Conservation (phyloP, 2,797 vertebrate genomes). For the Sebastes vulpes region DNA sequence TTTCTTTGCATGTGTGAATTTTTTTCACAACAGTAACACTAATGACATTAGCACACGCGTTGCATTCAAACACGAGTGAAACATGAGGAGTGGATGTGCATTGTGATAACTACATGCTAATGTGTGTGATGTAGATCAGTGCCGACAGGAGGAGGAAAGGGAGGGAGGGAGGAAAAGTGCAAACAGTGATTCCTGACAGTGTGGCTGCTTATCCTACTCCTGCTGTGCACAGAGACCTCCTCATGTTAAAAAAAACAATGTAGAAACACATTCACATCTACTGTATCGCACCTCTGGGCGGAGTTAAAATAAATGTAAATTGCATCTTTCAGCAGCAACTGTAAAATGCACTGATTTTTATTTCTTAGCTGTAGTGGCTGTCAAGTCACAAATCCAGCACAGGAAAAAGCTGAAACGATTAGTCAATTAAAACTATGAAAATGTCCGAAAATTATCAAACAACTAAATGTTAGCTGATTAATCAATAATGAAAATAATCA, state of each 20-base stretch:
- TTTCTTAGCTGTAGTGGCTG: not conserved
- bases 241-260: not conserved
- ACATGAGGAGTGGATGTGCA: slow-evolving; percentile 2
- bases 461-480: not conserved
- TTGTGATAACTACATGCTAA: slow-evolving; percentile 1
- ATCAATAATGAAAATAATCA: not conserved
- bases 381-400: not conserved
- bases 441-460: too few species aligned
- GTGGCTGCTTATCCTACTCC: not conserved
- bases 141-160: not conserved
- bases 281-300: rapidly evolving
- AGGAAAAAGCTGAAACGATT: not conserved
- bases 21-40: slow-evolving; percentile 6
- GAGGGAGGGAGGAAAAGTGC: not conserved
- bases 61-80: slow-evolving; percentile 1
- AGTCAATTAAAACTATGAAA: not conserved
- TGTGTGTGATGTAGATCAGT: slow-evolving; percentile 5
- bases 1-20: not conserved
- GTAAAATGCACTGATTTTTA: not conserved
- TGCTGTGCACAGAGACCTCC: not conserved
- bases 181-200: not conserved
- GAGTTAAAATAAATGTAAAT: not conserved
- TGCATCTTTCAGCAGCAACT: not conserved
- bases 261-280: not conserved
- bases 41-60: slow-evolving; percentile 17